Evolutionary conservation across 2,797 vertebrate species (phyloP).

Genomic region (Alcedo quadribrachys): DNA sequence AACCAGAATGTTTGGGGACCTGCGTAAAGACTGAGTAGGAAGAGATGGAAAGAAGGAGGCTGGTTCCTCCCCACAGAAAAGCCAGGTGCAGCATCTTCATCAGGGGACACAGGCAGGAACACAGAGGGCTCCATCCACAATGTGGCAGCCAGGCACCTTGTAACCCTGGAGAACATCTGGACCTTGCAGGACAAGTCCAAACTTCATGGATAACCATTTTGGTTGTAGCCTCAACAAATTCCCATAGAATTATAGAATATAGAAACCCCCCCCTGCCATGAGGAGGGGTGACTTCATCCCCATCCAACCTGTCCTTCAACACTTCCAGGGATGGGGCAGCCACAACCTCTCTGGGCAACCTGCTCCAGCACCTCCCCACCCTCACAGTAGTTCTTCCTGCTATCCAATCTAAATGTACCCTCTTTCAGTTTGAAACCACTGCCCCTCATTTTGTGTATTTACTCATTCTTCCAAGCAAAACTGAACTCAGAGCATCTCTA

Average conservation of each 20-base stretch:
- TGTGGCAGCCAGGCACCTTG: fast-evolving
- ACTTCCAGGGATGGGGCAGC: neutral
- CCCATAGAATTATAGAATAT: neutral
- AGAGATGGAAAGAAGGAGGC: neutral
- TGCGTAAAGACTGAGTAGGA: fast-evolving
- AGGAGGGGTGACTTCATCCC: neutral
- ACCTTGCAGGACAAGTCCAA: neutral
- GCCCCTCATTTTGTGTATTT: neutral
- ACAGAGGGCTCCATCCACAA: neutral
- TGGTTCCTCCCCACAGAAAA: neutral
- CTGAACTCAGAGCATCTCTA: neutral
- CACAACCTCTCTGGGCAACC: neutral
- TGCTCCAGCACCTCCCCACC: neutral
- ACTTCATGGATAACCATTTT: neutral
- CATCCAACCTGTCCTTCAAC: neutral
- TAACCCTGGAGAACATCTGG: neutral
- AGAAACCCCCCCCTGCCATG: neutral
- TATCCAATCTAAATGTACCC: neutral
- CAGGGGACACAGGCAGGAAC: fast-evolving
- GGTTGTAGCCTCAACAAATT: neutral
- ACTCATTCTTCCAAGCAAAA: neutral
- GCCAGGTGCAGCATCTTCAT: no score
- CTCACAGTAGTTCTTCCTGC: neutral
- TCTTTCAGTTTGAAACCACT: neutral
- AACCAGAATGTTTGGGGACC: neutral